These are phyloP conservation scores for Phalacrocorax aristotelis DNA, from an alignment of 2,113 vertebrate species.

Conservation along the genomic window DNA sequence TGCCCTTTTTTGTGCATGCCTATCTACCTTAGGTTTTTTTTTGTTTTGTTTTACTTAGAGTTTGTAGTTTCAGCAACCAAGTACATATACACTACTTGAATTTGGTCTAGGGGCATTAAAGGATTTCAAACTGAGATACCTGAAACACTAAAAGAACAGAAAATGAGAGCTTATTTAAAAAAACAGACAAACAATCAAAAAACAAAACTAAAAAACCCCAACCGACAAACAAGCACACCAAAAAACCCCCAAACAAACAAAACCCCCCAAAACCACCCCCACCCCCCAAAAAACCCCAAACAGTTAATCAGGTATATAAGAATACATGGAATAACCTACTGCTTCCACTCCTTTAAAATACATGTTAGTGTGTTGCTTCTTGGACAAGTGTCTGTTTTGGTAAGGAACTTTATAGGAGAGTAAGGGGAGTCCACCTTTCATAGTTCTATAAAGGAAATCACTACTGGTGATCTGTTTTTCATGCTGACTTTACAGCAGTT, in stretches of 20 bases:
- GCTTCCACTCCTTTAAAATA: not conserved
- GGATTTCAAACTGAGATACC: not conserved
- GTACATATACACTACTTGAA: not conserved
- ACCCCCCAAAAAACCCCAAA: not conserved
- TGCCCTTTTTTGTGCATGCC: not conserved
- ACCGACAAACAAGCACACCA: not conserved
- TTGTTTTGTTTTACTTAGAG: not conserved
- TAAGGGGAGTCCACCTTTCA: not conserved
- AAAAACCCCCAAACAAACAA: not conserved
- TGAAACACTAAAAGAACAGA: not conserved
- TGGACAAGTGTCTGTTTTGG: not conserved
- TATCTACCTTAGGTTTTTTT: not conserved
- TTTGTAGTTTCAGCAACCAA: not conserved
- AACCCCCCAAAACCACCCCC: not conserved
- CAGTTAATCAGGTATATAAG: not conserved
- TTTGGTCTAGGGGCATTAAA: not conserved
- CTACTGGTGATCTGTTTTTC: not conserved
- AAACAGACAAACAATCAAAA: no score
- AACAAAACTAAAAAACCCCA: no score
- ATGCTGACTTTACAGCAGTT: not conserved
- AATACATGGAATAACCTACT: not conserved
- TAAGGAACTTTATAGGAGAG: not conserved
- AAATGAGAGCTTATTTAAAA: not conserved
- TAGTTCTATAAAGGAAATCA: not conserved
- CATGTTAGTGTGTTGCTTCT: not conserved